Evolutionary conservation across 2,113 vertebrate species (phyloP), one percentile per base, ranked within the genome.

Genomic region (Lophius piscatorius): DNA sequence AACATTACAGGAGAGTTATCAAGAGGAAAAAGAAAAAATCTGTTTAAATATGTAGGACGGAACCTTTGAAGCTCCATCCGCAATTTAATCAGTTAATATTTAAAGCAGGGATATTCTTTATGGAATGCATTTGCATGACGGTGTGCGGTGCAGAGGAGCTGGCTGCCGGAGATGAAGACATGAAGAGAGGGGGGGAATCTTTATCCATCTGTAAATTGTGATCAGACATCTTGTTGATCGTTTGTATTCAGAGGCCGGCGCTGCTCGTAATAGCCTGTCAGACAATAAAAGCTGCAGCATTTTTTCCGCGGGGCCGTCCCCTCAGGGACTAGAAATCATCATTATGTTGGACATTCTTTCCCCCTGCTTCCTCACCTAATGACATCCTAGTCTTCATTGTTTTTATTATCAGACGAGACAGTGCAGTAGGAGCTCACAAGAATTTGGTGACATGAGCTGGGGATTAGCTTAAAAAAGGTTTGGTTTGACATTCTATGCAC

Each of bases 51-150:
- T 87, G 80, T 72, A 85, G 47, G 56, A 80, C 13, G 20, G 67
- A 81, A 78, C 51, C 71, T 87, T 87, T 87, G 72, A 88, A 89
- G 85, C 72, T 81, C 73, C 75, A 50, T 61, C 76, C 54, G 46
- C 74, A 78, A 67, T 87, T 88, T 74, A 88, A 85, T 80, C 72
- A 78, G 68, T 75, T 87, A 82, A 84, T 84, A 87, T 88, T 86
- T 84, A 87, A 86, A 87, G 82, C 76, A 67, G 63, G 50, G 69
- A 64, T 70, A 69, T 86, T 86, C 68, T 79, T 83, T 72, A 76
- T 55, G 71, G 51, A 74, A 84, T 60, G 50, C 64, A 47, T 71
- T 63, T 57, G 73, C 64, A 80, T 49, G 57, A 58, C 52, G 55
- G 54, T 57, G 58, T 71, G 47, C 48, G 41, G 62, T 50, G 8